A percentile compares a stretch with the other conserved stretches of the same genome.
These are phyloP conservation scores for Stenodera caucasica DNA, from an alignment of 2,888 invertebrate genomes.

Conservation along the genomic window DNA sequence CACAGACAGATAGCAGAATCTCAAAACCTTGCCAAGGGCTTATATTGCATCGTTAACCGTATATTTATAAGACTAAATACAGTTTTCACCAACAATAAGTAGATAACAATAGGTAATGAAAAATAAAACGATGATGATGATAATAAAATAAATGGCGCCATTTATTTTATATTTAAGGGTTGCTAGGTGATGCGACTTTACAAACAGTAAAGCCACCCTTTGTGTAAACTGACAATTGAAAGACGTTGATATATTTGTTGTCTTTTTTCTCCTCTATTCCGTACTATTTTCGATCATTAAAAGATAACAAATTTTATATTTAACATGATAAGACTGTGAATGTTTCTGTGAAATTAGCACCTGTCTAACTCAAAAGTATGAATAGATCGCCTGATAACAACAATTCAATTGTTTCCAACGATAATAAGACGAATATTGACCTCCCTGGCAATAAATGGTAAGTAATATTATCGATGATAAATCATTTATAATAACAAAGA, in stretches of 20 bases:
- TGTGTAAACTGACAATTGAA: background rate
- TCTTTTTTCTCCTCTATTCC: background rate
- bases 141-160: background rate
- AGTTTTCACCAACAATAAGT: too few species aligned
- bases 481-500: too few species aligned
- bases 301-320: background rate
- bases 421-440: background rate
- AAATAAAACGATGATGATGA: background rate
- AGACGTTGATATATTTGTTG: background rate
- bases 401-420: background rate
- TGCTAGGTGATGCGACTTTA: background rate
- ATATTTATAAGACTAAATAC: too few species aligned
- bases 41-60: conserved; percentile 19
- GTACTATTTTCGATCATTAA: background rate
- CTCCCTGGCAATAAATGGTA: background rate
- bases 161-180: background rate
- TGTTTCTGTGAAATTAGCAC: background rate
- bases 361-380: background rate
- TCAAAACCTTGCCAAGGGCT: conserved; percentile 33
- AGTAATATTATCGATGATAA: too few species aligned
- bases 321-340: background rate
- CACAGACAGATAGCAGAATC: conserved; percentile 32
- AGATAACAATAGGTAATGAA: too few species aligned
- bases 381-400: background rate
- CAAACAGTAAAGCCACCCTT: background rate